A percentile compares a stretch with the other conserved stretches of the same genome.
Conservation (phyloP, 2,888 invertebrate genomes). For the Drosophila pegasa region DNA sequence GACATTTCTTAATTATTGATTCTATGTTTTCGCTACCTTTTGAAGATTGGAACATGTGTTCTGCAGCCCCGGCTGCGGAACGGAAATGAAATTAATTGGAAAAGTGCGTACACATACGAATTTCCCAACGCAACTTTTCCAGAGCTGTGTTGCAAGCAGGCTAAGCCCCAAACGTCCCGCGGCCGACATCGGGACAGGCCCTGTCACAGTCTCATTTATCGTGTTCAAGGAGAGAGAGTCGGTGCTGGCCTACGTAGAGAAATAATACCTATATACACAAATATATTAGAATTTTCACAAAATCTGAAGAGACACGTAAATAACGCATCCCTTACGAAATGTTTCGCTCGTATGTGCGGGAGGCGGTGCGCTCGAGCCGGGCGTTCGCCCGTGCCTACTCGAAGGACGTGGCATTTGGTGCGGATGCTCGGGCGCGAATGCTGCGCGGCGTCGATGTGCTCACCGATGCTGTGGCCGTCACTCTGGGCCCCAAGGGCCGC, state of each 20-base stretch:
- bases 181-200: not conserved
- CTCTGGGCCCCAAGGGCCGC: conserved; percentile 99
- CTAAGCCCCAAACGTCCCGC: not conserved
- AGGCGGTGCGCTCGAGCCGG: conserved; percentile 39
- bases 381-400: conserved; percentile 88
- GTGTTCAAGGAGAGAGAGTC: conserved; percentile 33
- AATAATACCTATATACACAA: conserved; percentile 16
- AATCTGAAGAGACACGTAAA: not conserved
- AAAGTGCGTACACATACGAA: conserved; percentile 62
- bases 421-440: conserved; percentile 99
- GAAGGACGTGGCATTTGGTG: conserved; percentile 99
- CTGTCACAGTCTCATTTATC: conserved; percentile 19
- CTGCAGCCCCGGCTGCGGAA: conserved; percentile 48
- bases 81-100: conserved; percentile 81
- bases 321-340: conserved; percentile 25
- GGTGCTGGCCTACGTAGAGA: conserved; percentile 20
- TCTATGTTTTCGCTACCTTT: conserved; percentile 83
- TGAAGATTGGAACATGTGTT: conserved; percentile 82
- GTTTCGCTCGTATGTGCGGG: conserved; percentile 57
- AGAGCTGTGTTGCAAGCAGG: conserved; percentile 31
- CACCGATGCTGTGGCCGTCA: conserved; percentile 99
- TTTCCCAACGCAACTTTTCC: conserved; percentile 4
- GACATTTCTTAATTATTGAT: conserved; percentile 83
- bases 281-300: conserved; percentile 2
- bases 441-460: conserved; percentile 98